Conservation (phyloP, 2,888 invertebrate genomes). For the Copidosoma aretas region DNA sequence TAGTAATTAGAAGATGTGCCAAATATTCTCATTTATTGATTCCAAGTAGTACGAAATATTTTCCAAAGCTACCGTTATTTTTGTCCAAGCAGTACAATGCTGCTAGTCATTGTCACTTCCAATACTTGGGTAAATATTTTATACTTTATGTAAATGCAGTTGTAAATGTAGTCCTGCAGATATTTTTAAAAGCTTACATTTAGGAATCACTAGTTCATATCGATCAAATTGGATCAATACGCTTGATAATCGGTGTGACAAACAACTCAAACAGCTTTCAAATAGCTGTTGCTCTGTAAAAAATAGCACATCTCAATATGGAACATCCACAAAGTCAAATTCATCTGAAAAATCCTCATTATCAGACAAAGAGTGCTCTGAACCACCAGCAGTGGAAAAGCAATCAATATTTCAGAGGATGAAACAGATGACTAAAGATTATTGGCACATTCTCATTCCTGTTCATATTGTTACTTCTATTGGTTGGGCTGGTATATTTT, state of each 20-base stretch:
- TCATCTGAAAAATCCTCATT: neutral
- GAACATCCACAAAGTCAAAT: conserved; percentile 13
- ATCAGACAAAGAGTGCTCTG: conserved; percentile 27
- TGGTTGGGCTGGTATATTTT: conserved; percentile 88
- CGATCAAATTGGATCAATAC: neutral
- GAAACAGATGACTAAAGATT: conserved; percentile 91
- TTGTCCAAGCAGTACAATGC: conserved; percentile 9
- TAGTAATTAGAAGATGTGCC: conserved; percentile 30
- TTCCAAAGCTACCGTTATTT: conserved; percentile 13
- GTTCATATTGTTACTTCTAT: conserved; percentile 90
- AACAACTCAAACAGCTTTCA: neutral
- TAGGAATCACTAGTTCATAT: neutral
- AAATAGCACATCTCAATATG: neutral
- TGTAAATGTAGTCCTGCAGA: conserved; percentile 12
- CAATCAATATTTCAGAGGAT: conserved; percentile 78
- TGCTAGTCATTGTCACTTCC: conserved; percentile 3
- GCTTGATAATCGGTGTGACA: neutral
- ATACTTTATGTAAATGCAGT: neutral
- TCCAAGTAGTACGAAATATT: conserved; percentile 21
- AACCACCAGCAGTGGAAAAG: conserved; percentile 57
- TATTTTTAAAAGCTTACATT: neutral
- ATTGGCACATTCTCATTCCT: conserved; percentile 95
- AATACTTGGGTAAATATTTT: conserved; percentile 23
- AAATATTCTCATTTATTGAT: conserved; percentile 30
- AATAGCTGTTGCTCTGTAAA: neutral